phyloP scores from a whole-genome alignment of 2,888 invertebrate species.

The Luffia ferchaultella region DNA sequence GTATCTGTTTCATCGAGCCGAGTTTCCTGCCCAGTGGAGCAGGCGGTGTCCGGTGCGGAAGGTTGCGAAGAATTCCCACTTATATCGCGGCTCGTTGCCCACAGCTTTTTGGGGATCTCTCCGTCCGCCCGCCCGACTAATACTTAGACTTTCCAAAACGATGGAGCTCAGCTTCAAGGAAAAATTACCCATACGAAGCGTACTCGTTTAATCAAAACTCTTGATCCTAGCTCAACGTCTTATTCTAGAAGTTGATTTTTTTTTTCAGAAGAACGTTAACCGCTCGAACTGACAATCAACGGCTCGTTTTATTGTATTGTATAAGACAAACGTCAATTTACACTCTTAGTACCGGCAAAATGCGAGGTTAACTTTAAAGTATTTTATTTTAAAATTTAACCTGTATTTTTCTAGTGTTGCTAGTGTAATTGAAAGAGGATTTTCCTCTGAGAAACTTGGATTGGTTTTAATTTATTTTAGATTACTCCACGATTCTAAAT shows the following conservation, averaged over 20 bases:
- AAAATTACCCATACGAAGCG: neutral
- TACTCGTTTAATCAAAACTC: neutral
- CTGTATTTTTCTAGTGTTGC: too few species aligned
- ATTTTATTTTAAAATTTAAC: too few species aligned
- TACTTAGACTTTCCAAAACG: neutral
- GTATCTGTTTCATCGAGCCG: constrained; percentile 18
- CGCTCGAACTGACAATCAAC: too few species aligned
- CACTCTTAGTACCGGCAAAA: too few species aligned
- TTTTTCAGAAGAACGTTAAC: neutral
- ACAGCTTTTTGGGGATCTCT: neutral
- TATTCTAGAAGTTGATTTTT: neutral
- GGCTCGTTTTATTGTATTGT: too few species aligned
- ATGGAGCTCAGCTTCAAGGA: neutral
- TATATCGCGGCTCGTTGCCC: constrained; percentile 13
- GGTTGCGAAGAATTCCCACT: constrained; percentile 37
- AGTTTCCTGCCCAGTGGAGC: constrained; percentile 28
- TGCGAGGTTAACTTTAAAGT: too few species aligned
- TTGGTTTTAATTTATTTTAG: too few species aligned
- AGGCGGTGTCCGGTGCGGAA: constrained; percentile 4
- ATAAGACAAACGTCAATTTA: too few species aligned
- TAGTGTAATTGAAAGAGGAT: too few species aligned
- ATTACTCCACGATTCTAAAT: too few species aligned
- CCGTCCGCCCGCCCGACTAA: neutral
- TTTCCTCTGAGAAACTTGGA: too few species aligned
- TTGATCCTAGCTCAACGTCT: too few species aligned